Base-by-base conservation (phyloP, 2,888 invertebrate genomes). In the Embidobia sp. region DNA sequence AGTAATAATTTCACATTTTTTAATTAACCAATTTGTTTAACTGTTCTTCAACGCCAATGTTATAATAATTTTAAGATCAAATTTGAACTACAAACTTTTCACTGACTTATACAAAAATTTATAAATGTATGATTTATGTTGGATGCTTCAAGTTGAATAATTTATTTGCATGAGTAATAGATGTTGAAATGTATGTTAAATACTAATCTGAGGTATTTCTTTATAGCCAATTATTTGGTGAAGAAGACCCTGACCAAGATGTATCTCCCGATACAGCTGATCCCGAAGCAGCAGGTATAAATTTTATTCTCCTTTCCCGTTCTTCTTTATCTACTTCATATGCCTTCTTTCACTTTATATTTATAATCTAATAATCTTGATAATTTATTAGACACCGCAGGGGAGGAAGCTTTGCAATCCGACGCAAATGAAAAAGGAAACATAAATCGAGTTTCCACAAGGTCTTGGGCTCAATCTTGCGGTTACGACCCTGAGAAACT, bases 251-350 rank as follows among this genome's bases (percentile, higher is more conserved):
- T 0, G 98, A 99, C 90, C 95, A 99, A 86, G 99, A 99, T 89
- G 98, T 99, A 1, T 98, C 98, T 7, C 99, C 99, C 0, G 99
- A 99, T 86, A 94, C 97, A 0, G 97, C 95, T 13, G 98, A 99
- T 90, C 98, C 98, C 4, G 98, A 98, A 90, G 95, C 96, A 3
- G 92, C 94, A 13, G 94, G 94, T 81, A 10, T 18, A 15, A 11
- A 29, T 8, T 29, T 27, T n/a, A n/a, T n/a, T n/a, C n/a, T n/a
- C n/a, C n/a, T n/a, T n/a, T n/a, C n/a, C n/a, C n/a, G n/a, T n/a
- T 8, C 1, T 13, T 48, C 7, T 44, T 22, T 44, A 8, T 31
- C n/a, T 8, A 31, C n/a, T 22, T 22, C n/a, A n/a, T n/a, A n/a
- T n/a, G 6, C 6, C 6, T 22, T 22, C 3, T 22, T 31, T 16